phyloP scores from a whole-genome alignment of 2,113 vertebrate genomes.

The Brachionichthys hirsutus region DNA sequence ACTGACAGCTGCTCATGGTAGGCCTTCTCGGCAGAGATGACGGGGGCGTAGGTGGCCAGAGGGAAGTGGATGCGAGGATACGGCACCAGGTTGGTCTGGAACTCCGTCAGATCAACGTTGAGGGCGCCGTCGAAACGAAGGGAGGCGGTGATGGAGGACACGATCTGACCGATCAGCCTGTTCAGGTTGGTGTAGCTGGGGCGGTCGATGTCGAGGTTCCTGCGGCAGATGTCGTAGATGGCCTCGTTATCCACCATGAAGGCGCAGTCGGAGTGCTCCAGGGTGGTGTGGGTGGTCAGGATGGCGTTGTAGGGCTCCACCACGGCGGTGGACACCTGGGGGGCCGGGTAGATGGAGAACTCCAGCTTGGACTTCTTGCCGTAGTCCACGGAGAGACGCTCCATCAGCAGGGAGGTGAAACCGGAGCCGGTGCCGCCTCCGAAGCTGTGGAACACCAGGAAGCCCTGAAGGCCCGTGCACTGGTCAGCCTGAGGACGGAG shows the following conservation, averaged over 20 bases:
- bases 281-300: conserved; percentile 80
- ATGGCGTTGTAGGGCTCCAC: conserved; percentile 91
- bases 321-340: conserved; percentile 84
- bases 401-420: conserved; percentile 89
- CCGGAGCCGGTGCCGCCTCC: conserved; percentile 68
- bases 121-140: conserved; percentile 86
- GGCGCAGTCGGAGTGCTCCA: conserved; percentile 86
- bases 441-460: conserved; percentile 48
- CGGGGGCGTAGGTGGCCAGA: conserved; percentile 77
- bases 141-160: conserved; percentile 79
- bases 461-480: conserved; percentile 60
- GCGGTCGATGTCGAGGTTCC: conserved; percentile 81
- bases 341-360: conserved; percentile 82
- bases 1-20: conserved; percentile 75
- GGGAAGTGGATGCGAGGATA: conserved; percentile 76
- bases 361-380: conserved; percentile 88
- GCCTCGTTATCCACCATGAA: conserved; percentile 87
- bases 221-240: conserved; percentile 84
- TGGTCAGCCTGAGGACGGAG: conserved; percentile 53
- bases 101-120: conserved; percentile 88
- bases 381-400: conserved; percentile 89
- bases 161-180: conserved; percentile 72
- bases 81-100: conserved; percentile 80
- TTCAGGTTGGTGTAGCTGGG: conserved; percentile 82
- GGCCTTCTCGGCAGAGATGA: conserved; percentile 79